These are phyloP conservation scores for Phocides pigmalion DNA, from an alignment of 1,140 invertebrate species.

Conservation along the genomic window DNA sequence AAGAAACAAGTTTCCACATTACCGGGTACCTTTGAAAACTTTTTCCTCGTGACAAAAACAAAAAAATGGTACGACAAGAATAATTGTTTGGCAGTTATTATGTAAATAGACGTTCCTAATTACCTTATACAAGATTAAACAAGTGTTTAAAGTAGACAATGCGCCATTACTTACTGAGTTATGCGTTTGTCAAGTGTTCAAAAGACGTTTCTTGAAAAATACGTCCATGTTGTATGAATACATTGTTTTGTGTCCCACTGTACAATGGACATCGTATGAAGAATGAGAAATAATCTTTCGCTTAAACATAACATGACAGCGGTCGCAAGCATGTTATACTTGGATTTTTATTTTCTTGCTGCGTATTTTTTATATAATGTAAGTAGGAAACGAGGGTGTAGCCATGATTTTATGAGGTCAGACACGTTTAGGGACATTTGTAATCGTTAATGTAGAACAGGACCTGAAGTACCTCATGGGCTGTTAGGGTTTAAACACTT, in stretches of 20 bases:
- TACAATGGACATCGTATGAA: conserved; percentile 23
- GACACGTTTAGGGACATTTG: too few species aligned
- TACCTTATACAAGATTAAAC: not conserved
- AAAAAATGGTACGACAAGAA: not conserved
- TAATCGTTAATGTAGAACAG: too few species aligned
- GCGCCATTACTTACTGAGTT: conserved; percentile 14
- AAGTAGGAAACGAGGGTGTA: too few species aligned
- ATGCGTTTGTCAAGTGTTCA: conserved; percentile 16
- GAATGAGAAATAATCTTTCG: conserved; percentile 29
- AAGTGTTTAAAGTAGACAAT: conserved; percentile 17
- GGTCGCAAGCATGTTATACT: not conserved
- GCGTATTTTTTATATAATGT: too few species aligned
- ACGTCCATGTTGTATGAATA: conserved; percentile 18
- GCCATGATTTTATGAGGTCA: too few species aligned
- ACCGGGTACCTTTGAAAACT: not conserved
- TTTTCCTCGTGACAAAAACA: too few species aligned
- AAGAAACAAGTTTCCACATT: too few species aligned
- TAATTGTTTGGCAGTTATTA: not conserved
- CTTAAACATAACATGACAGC: conserved; percentile 14
- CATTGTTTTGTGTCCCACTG: conserved; percentile 24
- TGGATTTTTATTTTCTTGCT: not conserved
- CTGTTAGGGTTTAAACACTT: too few species aligned
- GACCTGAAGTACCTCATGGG: too few species aligned
- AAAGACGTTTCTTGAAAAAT: conserved; percentile 22
- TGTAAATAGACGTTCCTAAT: not conserved